A percentile compares a stretch with the other conserved stretches of the same genome.
Conservation (phyloP, 1,140 invertebrate species). For the Xylocopa sonorina region DNA sequence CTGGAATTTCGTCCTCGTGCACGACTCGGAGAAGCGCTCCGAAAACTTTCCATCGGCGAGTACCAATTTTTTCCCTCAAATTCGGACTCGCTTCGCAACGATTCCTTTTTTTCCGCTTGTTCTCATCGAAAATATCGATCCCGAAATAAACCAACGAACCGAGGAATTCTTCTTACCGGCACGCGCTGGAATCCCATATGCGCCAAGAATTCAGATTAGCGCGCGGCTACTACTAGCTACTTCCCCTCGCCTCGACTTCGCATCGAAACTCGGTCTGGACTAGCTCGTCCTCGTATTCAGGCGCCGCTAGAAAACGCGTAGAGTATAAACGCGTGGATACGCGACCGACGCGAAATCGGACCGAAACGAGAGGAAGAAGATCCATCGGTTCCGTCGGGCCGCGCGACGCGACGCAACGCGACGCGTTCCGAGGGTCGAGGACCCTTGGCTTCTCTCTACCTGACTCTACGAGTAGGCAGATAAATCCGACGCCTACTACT, state of each 20-base stretch:
- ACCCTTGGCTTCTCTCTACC: constrained; percentile 63
- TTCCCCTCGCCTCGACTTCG: no score
- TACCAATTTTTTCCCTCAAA: no score
- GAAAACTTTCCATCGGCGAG: constrained; percentile 1
- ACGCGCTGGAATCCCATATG: constrained; percentile 42
- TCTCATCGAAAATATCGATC: no score
- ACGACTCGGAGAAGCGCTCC: no score
- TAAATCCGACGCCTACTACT: constrained; percentile 72
- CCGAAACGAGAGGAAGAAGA: constrained; percentile 54
- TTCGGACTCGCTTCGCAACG: no score
- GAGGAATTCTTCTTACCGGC: constrained; percentile 5
- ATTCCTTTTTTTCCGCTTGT: no score
- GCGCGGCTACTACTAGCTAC: not conserved
- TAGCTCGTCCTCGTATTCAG: no score
- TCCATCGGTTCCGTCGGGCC: constrained; percentile 53
- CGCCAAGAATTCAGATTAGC: constrained; percentile 38
- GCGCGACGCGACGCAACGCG: constrained; percentile 47
- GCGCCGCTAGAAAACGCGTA: no score
- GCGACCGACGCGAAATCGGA: constrained; percentile 50
- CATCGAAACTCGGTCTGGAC: no score
- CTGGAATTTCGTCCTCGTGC: constrained; percentile 64
- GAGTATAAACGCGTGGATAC: no score
- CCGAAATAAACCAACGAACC: constrained; percentile 8
- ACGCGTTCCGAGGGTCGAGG: constrained; percentile 62
- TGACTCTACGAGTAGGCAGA: constrained; percentile 72